Percentiles rank a stretch among this genome's conserved stretches.
phyloP scores from a whole-genome alignment of 2,113 vertebrate species.

The Casuarius casuarius region DNA sequence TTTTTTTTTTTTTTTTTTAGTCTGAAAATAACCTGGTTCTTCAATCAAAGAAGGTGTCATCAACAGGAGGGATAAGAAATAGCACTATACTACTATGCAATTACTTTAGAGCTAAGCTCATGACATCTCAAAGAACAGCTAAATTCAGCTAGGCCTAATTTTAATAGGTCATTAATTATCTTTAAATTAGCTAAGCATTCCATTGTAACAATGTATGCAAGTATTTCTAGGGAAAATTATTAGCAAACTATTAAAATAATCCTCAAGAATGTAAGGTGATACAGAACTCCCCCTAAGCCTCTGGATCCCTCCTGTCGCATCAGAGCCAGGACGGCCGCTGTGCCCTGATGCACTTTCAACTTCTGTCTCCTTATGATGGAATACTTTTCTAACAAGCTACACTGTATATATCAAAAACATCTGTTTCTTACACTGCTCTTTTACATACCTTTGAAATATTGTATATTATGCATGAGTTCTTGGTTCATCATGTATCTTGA shows the following conservation, averaged over 20 bases:
- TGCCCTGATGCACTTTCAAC: neutral
- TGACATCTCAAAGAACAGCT: neutral
- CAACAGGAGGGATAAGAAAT: neutral
- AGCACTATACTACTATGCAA: neutral
- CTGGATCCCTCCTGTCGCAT: neutral
- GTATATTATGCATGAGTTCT: constrained; percentile 51
- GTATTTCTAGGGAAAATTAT: neutral
- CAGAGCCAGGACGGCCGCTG: neutral
- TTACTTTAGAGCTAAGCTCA: neutral
- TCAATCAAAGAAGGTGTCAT: neutral
- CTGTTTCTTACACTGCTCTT: neutral
- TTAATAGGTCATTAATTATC: neutral
- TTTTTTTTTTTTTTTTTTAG: neutral
- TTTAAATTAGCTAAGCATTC: neutral
- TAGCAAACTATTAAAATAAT: neutral
- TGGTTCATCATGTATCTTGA: constrained; percentile 27
- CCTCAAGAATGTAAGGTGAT: neutral
- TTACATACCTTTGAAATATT: constrained; percentile 46
- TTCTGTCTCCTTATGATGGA: neutral
- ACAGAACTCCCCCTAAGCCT: neutral
- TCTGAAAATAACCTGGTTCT: neutral
- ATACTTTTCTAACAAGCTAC: neutral
- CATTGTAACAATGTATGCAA: neutral
- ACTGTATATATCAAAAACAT: neutral
- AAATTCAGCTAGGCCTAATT: neutral